Percentiles rank a stretch among this genome's conserved stretches.
Conservation (phyloP, 2,888 invertebrate species). For the Dolichopus griseipennis region DNA sequence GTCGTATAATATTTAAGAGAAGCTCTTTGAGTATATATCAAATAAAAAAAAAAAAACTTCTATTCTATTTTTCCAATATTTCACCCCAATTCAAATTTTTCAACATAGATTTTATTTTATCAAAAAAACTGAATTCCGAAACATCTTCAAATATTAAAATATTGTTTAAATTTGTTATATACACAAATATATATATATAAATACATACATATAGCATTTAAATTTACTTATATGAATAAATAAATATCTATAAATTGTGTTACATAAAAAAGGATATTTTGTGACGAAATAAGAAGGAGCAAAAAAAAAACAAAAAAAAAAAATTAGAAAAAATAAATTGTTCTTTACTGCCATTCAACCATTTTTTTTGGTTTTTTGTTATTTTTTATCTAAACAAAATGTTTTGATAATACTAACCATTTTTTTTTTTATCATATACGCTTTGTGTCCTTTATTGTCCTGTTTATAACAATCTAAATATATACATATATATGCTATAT, state of each 20-base stretch:
- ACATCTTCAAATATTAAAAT: not conserved
- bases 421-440: not conserved
- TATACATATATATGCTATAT: not conserved
- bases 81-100: too few relatives aligned
- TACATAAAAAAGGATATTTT: constrained; percentile 2
- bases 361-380: not conserved
- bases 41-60: too few relatives aligned
- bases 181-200: not conserved
- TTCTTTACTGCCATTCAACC: too few relatives aligned
- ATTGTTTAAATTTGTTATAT: too few relatives aligned
- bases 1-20: too few relatives aligned
- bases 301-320: not conserved
- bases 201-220: not conserved
- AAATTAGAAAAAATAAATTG: too few relatives aligned
- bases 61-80: too few relatives aligned
- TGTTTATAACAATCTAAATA: not conserved
- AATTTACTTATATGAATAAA: not conserved
- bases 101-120: too few relatives aligned
- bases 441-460: not conserved
- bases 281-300: not conserved
- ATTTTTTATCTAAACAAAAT: not conserved
- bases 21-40: too few relatives aligned
- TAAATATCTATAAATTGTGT: not conserved
- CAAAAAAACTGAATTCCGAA: too few relatives aligned
- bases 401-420: not conserved